Percentiles rank a stretch among this genome's conserved stretches.
Evolutionary conservation across 2,888 invertebrate genomes (phyloP).

Genomic region (Andrena bucephala): DNA sequence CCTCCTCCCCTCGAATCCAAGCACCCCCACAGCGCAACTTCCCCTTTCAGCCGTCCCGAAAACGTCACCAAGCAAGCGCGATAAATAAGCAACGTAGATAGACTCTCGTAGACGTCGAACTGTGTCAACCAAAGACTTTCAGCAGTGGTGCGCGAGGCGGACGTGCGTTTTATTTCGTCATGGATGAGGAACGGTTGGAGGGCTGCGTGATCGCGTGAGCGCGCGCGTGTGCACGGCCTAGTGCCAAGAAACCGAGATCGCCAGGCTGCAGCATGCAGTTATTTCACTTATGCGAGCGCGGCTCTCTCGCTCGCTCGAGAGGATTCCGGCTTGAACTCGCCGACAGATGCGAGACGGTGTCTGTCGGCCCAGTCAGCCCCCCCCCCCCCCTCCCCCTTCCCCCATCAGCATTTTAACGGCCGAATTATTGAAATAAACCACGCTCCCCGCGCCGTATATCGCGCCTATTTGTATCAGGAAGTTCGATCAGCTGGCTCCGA

Average conservation of each 20-base stretch:
- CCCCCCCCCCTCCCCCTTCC: slow-evolving; percentile 67
- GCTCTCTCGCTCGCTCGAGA: slow-evolving; percentile 39
- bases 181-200: slow-evolving; percentile 52
- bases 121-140: slow-evolving; percentile 63
- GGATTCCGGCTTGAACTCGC: slow-evolving; percentile 72
- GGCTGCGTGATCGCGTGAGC: slow-evolving; percentile 2
- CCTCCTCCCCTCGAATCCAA: too few species aligned
- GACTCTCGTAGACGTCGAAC: slow-evolving; percentile 43
- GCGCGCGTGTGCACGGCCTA: slow-evolving; percentile 45
- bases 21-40: too few species aligned
- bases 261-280: slow-evolving; percentile 58
- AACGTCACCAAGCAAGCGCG: not conserved
- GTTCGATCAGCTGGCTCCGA: slow-evolving; percentile 46
- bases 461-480: slow-evolving; percentile 61
- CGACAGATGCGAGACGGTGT: slow-evolving; percentile 77
- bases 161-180: slow-evolving; percentile 57
- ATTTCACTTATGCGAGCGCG: slow-evolving; percentile 78
- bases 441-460: slow-evolving; percentile 32
- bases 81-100: slow-evolving; percentile 1
- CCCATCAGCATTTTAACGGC: slow-evolving; percentile 81
- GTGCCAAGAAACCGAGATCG: slow-evolving; percentile 73
- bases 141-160: slow-evolving; percentile 54
- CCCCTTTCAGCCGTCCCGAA: not conserved
- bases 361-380: slow-evolving; percentile 54
- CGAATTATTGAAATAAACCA: slow-evolving; percentile 82